phyloP scores from a whole-genome alignment of 2,888 invertebrate genomes.

The Eurois occulta region DNA sequence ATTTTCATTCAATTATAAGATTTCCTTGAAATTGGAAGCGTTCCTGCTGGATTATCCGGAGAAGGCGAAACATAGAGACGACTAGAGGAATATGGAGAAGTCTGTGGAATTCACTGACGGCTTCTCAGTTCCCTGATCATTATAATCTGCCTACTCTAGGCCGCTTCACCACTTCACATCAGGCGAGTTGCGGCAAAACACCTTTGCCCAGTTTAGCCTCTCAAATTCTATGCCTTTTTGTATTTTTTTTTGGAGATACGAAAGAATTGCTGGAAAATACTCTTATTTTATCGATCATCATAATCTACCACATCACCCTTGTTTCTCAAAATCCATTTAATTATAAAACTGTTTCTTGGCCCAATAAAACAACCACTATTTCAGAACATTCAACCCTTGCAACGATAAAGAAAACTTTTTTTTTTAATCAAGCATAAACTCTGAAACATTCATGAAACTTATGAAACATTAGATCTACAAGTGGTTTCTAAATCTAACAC shows the following conservation, averaged over 20 bases:
- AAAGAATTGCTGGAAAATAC: not conserved
- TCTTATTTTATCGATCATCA: not conserved
- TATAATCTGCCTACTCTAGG: too few relatives aligned
- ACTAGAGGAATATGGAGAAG: not conserved
- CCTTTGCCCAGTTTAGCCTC: not conserved
- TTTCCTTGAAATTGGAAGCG: not conserved
- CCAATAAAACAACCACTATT: slow-evolving; percentile 4
- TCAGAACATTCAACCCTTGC: slow-evolving; percentile 7
- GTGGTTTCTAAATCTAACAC: slow-evolving; percentile 42
- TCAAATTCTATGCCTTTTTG: not conserved
- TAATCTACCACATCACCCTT: not conserved
- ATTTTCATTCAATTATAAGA: not conserved
- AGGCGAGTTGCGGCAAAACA: too few relatives aligned
- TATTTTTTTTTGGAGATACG: not conserved
- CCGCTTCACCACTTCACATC: too few relatives aligned
- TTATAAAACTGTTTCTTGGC: not conserved
- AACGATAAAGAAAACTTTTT: slow-evolving; percentile 40
- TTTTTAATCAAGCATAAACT: slow-evolving; percentile 48
- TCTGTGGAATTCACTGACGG: too few relatives aligned
- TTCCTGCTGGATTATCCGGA: not conserved
- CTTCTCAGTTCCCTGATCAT: too few relatives aligned
- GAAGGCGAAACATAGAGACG: not conserved
- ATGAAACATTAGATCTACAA: slow-evolving; percentile 37
- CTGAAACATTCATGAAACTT: too few relatives aligned
- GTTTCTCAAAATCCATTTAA: not conserved